A percentile compares a stretch with the other conserved stretches of the same genome.
Conservation (phyloP, 2,113 vertebrate species). For the Nesogale talazaci region DNA sequence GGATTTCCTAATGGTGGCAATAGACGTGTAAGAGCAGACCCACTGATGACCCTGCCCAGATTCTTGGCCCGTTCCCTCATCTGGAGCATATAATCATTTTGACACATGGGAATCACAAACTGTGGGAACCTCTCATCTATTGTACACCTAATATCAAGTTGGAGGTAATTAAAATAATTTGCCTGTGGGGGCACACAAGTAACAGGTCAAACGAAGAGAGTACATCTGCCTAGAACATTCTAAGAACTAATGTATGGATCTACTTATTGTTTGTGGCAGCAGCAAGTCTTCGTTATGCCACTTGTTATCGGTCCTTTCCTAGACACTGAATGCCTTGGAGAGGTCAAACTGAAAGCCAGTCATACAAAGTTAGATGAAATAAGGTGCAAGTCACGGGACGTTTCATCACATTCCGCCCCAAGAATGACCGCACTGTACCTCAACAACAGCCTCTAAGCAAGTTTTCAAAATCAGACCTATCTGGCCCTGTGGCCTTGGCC, state of each 20-base stretch:
- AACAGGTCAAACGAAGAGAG: conserved; percentile 11
- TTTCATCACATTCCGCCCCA: no score
- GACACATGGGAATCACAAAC: neutral
- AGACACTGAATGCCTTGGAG: neutral
- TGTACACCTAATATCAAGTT: conserved; percentile 8
- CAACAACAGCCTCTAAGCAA: neutral
- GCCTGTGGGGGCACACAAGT: neutral
- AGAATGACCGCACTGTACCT: no score
- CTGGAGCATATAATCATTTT: conserved; percentile 39
- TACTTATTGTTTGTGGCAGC: neutral
- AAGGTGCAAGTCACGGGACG: neutral
- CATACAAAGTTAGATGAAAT: conserved; percentile 2
- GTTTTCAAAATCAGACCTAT: conserved; percentile 53
- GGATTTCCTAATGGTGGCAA: conserved; percentile 12
- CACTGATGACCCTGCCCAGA: neutral
- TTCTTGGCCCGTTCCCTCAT: neutral
- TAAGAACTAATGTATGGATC: conserved; percentile 10
- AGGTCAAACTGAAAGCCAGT: neutral
- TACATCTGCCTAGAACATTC: conserved; percentile 33
- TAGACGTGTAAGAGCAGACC: neutral
- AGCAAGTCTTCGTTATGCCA: no score
- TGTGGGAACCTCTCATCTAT: conserved; percentile 23
- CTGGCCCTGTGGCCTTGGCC: neutral
- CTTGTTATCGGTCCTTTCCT: no score
- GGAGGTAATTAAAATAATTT: conserved; percentile 49